phyloP scores from a whole-genome alignment of 2,113 vertebrate species.

The Hystrix brachyura region DNA sequence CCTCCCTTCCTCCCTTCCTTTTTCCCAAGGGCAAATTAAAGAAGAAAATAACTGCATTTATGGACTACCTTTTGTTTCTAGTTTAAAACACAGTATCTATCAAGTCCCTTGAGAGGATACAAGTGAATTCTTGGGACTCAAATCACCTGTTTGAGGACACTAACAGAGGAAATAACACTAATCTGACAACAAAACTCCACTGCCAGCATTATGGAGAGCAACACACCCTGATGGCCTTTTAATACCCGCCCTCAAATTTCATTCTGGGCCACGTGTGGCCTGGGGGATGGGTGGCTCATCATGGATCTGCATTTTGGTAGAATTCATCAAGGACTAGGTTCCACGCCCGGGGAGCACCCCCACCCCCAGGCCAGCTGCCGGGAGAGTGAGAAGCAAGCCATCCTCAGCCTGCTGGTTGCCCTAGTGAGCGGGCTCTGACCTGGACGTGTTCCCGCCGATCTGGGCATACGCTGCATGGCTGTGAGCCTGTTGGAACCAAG shows the following conservation, averaged over 20 bases:
- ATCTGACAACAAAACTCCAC: neutral
- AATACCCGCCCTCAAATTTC: neutral
- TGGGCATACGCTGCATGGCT: accelerated
- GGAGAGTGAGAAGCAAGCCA: neutral
- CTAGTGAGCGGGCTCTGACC: neutral
- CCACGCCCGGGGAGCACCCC: neutral
- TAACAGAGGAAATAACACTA: neutral
- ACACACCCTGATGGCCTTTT: neutral
- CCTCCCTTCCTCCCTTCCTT: too few species aligned
- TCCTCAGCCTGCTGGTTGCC: neutral
- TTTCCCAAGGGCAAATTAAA: neutral
- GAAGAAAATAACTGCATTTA: neutral
- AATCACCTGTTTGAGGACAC: neutral
- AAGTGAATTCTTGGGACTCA: neutral
- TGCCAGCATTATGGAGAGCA: neutral
- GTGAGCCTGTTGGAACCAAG: accelerated
- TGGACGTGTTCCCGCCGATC: neutral
- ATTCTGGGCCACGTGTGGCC: neutral
- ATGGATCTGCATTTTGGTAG: neutral
- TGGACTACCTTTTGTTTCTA: neutral
- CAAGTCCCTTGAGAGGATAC: neutral
- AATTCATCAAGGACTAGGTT: slow-evolving; percentile 45
- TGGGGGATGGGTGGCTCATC: neutral
- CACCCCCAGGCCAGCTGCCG: slow-evolving; percentile 17
- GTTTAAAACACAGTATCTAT: slow-evolving; percentile 20